Evolutionary conservation across 2,888 invertebrate species (phyloP).

Genomic region (Rotaria macrura): DNA sequence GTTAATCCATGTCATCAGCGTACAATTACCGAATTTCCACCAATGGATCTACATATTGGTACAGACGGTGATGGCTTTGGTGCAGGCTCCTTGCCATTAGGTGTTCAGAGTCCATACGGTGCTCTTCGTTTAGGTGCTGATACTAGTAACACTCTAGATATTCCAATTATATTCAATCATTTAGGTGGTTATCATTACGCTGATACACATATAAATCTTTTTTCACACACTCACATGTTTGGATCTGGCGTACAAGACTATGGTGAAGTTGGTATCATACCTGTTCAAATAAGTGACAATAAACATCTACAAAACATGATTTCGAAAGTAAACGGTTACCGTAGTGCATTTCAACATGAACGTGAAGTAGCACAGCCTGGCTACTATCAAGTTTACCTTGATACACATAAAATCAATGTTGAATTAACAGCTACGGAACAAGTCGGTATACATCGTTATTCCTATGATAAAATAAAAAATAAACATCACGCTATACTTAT

Average conservation of each 20-base stretch:
- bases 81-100: background rate
- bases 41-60: background rate
- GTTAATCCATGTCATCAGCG: background rate
- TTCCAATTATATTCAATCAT: slow-evolving; percentile 10
- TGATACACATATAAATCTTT: background rate
- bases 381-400: slow-evolving; percentile 12
- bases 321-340: background rate
- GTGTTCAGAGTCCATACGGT: slow-evolving; percentile 4
- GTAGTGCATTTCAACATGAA: background rate
- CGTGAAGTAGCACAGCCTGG: background rate
- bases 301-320: background rate
- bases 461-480: background rate
- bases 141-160: background rate
- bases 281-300: background rate
- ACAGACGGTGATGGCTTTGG: slow-evolving; percentile 17
- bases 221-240: slow-evolving; percentile 12
- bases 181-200: background rate
- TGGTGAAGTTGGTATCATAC: background rate
- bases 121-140: background rate
- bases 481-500: background rate
- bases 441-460: background rate
- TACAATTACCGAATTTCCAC: background rate
- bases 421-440: slow-evolving; percentile 10
- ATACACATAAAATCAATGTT: background rate
- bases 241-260: background rate